Conservation (phyloP, 2,113 vertebrate species). For the Colistium nudipinnis region DNA sequence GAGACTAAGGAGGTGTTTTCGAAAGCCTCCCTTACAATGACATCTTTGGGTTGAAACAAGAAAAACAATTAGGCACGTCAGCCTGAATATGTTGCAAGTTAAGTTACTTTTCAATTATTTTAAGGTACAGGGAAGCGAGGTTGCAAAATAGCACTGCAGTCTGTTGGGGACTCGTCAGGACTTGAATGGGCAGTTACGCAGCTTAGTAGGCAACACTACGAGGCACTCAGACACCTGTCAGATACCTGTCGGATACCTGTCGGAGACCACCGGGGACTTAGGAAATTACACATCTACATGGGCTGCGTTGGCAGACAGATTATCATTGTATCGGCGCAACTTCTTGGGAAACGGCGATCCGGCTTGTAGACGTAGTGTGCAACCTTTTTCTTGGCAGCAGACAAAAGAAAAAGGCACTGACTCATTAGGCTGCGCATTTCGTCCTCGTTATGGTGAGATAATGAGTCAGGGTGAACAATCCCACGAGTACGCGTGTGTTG, state of each 20-base stretch:
- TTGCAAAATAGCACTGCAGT: conserved; percentile 1
- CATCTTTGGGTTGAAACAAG: too few species aligned
- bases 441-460: too few species aligned
- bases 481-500: conserved; percentile 1
- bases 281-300: not conserved
- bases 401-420: not conserved
- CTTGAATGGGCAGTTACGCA: conserved; percentile 38
- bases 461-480: conserved; percentile 27
- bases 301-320: not conserved
- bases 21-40: too few species aligned
- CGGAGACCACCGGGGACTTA: not conserved
- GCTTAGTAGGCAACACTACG: not conserved
- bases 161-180: conserved; percentile 7
- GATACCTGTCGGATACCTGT: too few species aligned
- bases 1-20: not conserved
- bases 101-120: too few species aligned
- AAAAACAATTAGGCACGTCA: too few species aligned
- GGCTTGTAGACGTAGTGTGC: too few species aligned
- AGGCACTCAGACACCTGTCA: conserved; percentile 6
- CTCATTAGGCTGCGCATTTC: not conserved
- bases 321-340: not conserved
- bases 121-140: not conserved
- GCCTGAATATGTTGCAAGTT: too few species aligned
- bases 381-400: not conserved
- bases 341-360: not conserved